A percentile compares a stretch with the other conserved stretches of the same genome.
These are phyloP conservation scores for Oceanites oceanicus DNA, from an alignment of 2,113 vertebrate species.

Conservation along the genomic window DNA sequence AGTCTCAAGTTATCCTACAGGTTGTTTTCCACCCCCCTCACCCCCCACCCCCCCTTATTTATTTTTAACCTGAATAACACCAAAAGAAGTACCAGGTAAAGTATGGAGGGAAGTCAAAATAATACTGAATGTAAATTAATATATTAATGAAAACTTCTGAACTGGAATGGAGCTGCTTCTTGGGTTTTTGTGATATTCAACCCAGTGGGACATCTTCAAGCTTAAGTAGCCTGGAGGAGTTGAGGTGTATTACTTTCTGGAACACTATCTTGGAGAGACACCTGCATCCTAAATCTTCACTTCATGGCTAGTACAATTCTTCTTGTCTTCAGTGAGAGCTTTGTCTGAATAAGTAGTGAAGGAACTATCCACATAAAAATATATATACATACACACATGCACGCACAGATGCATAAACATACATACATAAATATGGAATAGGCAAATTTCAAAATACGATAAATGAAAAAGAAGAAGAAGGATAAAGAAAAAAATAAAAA, in stretches of 20 bases:
- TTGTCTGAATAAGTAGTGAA: neutral
- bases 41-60: neutral
- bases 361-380: neutral
- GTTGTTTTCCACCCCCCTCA: neutral
- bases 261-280: neutral
- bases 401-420: neutral
- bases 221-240: neutral
- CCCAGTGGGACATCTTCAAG: neutral
- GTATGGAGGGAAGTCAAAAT: neutral
- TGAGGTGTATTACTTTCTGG: neutral
- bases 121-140: neutral
- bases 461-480: neutral
- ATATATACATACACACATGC: rapidly evolving
- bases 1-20: neutral
- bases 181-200: neutral
- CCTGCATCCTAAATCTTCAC: neutral
- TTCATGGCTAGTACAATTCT: neutral
- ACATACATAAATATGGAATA: neutral
- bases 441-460: neutral
- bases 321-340: neutral
- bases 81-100: neutral
- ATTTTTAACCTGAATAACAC: neutral
- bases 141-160: neutral
- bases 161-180: neutral
- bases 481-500: neutral